Conservation (phyloP, 2,113 vertebrate species). For the Callochromis pleurospilus region DNA sequence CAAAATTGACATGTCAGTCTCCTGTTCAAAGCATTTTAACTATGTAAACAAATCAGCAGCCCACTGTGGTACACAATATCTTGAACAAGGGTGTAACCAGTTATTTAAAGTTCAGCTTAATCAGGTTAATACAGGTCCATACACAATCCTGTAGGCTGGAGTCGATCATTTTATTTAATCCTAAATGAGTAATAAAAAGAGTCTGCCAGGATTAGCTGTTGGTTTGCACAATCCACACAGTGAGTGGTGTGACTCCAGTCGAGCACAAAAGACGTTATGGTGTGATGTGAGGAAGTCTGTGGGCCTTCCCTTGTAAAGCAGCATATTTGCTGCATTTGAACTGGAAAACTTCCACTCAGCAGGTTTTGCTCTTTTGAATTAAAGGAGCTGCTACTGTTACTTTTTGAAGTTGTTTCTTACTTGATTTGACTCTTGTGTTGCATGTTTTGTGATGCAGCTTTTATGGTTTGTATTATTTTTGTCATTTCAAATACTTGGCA, state of each 20-base stretch:
- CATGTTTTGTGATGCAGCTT: not conserved
- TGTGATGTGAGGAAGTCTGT: not conserved
- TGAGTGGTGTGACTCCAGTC: not conserved
- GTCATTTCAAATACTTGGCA: not conserved
- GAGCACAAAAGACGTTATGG: not conserved
- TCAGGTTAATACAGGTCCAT: not conserved
- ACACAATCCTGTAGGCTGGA: not conserved
- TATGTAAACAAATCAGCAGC: not conserved
- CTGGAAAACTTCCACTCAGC: not conserved
- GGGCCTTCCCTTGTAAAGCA: not conserved
- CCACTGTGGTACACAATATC: not conserved
- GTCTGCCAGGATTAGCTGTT: not conserved
- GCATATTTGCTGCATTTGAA: not conserved
- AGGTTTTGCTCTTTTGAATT: not conserved
- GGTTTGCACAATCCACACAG: not conserved
- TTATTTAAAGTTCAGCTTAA: not conserved
- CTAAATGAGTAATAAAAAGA: not conserved
- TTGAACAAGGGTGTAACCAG: not conserved
- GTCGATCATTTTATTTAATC: not conserved
- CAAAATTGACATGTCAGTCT: not conserved
- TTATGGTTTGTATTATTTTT: not conserved
- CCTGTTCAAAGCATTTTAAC: not conserved
- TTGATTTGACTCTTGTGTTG: rapidly evolving
- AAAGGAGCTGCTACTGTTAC: not conserved
- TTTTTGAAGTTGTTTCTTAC: not conserved